Percentiles rank a stretch among this genome's conserved stretches.
These are phyloP conservation scores for Caenorhabditis auriculariae DNA, from an alignment of 2,888 invertebrate species.

Conservation along the genomic window DNA sequence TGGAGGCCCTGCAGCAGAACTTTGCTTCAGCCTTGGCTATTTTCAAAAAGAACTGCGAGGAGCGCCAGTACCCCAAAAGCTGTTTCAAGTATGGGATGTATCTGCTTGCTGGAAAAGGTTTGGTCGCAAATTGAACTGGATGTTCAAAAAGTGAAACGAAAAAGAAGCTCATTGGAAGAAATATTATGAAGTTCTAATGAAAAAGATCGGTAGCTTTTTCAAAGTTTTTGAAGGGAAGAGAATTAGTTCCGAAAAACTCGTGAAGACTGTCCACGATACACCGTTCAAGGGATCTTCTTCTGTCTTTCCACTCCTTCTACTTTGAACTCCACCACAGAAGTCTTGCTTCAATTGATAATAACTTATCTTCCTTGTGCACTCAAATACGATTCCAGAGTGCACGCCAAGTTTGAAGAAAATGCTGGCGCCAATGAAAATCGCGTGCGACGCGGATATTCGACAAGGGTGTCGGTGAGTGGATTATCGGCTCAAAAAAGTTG, in stretches of 20 bases:
- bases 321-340: neutral
- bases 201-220: too few species aligned
- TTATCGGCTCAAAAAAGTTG: too few species aligned
- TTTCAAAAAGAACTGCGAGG: conserved; percentile 68
- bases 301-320: too few species aligned
- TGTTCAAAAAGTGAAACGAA: too few species aligned
- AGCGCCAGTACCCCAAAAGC: conserved; percentile 80
- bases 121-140: too few species aligned
- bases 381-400: conserved; percentile 44
- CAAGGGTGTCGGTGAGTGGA: conserved; percentile 33
- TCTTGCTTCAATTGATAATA: conserved; percentile 1
- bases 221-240: too few species aligned
- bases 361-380: too few species aligned
- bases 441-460: conserved; percentile 49
- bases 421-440: conserved; percentile 50
- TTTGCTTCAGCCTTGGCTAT: conserved; percentile 66
- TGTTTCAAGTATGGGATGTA: conserved; percentile 83
- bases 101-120: conserved; percentile 68
- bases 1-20: conserved; percentile 82
- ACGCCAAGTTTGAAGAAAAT: conserved; percentile 44
- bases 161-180: too few species aligned
- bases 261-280: too few species aligned
- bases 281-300: too few species aligned
- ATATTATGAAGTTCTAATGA: too few species aligned
- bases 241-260: too few species aligned